These are phyloP conservation scores for Amphimallon solstitiale DNA, from an alignment of 2,888 invertebrate species.

Conservation along the genomic window DNA sequence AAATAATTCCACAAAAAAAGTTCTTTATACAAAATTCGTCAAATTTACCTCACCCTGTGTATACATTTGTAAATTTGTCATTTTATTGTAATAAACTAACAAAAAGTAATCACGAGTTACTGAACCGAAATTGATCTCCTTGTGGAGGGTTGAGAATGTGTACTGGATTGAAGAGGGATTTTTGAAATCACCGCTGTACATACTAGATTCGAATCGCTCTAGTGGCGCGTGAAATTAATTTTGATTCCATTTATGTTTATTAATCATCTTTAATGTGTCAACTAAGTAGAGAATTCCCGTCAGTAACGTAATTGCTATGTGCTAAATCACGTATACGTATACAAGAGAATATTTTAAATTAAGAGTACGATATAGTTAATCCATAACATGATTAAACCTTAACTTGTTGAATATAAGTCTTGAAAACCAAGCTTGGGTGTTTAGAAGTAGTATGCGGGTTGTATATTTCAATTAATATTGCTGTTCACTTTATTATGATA, in stretches of 20 bases:
- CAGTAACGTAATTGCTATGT: constrained; percentile 3
- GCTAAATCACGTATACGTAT: background rate
- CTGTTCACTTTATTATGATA: no score
- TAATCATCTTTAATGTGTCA: constrained; percentile 23
- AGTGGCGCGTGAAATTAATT: constrained; percentile 57
- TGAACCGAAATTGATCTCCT: constrained; percentile 26
- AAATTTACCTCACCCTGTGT: no score
- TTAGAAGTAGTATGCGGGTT: no score
- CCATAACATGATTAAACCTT: no score
- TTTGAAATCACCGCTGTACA: constrained; percentile 22
- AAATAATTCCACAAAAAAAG: no score
- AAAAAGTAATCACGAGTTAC: constrained; percentile 25
- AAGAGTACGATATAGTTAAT: no score
- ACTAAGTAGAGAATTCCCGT: background rate
- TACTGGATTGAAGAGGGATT: constrained; percentile 27
- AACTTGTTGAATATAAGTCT: no score
- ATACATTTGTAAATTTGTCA: background rate
- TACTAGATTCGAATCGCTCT: constrained; percentile 47
- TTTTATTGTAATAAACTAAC: background rate
- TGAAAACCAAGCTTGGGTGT: no score
- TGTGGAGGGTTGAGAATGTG: constrained; percentile 28
- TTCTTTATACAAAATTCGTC: no score
- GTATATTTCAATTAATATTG: no score
- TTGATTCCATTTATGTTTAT: constrained; percentile 25
- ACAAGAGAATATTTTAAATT: no score